phyloP scores from a whole-genome alignment of 1,140 invertebrate genomes.

The Pogonomyrmex californicus region DNA sequence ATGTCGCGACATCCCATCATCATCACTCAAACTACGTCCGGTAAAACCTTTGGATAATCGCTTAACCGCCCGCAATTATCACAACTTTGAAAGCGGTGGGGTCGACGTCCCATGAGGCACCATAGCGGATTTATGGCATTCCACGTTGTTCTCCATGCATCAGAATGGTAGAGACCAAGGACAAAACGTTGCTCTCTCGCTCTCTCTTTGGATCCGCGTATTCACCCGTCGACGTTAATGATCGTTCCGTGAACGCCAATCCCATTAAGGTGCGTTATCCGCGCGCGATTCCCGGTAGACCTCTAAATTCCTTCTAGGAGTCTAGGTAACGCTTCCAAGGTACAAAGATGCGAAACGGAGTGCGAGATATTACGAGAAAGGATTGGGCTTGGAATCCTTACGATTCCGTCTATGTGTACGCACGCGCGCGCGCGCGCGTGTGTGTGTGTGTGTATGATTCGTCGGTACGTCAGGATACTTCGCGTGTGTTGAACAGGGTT shows the following conservation, averaged over 20 bases:
- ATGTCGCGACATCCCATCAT: conserved; percentile 59
- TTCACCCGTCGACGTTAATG: conserved; percentile 74
- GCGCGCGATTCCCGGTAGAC: conserved; percentile 76
- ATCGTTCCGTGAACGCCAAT: conserved; percentile 78
- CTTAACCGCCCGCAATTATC: conserved; percentile 70
- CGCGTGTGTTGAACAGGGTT: conserved; percentile 44
- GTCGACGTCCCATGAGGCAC: conserved; percentile 57
- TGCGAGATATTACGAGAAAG: conserved; percentile 19
- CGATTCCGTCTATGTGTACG: neutral
- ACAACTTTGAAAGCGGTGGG: conserved; percentile 47
- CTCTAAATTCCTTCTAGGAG: conserved; percentile 77
- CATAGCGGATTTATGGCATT: conserved; percentile 66
- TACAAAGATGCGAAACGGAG: conserved; percentile 67
- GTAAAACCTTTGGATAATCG: conserved; percentile 70
- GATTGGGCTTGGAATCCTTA: conserved; percentile 17
- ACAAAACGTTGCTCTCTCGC: conserved; percentile 57
- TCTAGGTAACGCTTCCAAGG: conserved; percentile 50
- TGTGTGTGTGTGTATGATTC: neutral
- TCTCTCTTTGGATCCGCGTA: conserved; percentile 24
- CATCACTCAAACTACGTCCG: conserved; percentile 52
- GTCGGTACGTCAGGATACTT: conserved; percentile 21
- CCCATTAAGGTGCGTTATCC: conserved; percentile 79
- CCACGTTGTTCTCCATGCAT: conserved; percentile 57
- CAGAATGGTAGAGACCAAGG: conserved; percentile 39
- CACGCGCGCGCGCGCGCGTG: neutral